Evolutionary conservation across 2,888 invertebrate genomes (phyloP), one percentile per base, ranked within the genome.

Genomic region (Agriotes lineatus): DNA sequence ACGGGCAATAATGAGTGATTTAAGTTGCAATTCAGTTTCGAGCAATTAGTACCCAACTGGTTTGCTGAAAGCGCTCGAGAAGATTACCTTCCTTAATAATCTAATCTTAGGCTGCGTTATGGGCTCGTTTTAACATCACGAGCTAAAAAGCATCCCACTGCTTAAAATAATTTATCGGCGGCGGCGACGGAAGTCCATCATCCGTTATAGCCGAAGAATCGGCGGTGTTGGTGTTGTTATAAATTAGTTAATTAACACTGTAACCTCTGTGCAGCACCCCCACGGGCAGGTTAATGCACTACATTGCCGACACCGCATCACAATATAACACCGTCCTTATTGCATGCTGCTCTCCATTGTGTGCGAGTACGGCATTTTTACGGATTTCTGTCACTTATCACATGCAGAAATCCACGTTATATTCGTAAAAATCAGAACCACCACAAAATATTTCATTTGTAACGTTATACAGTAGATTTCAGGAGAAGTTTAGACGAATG

Each of bases 201-300:
- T 54, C 58, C 57, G 65, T 54, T 57, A 64, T 61, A 65, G 65
- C 72, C 70, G 70, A 73, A 59, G 68, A 69, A 75, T 71, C 67
- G 67, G 61, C 61, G 73, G 44, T 60, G 59, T 22, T 52, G 63
- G 74, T 71, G 71, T 60, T 78, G 79, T 79, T 79, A 79, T 80
- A 80, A 79, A 80, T 80, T 79, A 79, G 80, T 79, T 80, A 79
- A 80, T 80, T 80, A 80, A 79, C 80, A 79, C 78, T 72, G 71
- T 78, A 79, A 79, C 80, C 80, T 79, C 74, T 76, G 68, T 67
- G 70, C 72, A 74, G 76, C 74, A 75, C 63, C 78, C 78, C 79
- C 74, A 74, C 75, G 72, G 77, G 72, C 76, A 77, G 78, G 78
- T 76, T 78, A 80, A 80, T 79, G 78, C 74, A 76, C 76, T 74